Evolutionary conservation across 2,113 vertebrate species (phyloP).

Genomic region (Myrmophylax atrothorax): DNA sequence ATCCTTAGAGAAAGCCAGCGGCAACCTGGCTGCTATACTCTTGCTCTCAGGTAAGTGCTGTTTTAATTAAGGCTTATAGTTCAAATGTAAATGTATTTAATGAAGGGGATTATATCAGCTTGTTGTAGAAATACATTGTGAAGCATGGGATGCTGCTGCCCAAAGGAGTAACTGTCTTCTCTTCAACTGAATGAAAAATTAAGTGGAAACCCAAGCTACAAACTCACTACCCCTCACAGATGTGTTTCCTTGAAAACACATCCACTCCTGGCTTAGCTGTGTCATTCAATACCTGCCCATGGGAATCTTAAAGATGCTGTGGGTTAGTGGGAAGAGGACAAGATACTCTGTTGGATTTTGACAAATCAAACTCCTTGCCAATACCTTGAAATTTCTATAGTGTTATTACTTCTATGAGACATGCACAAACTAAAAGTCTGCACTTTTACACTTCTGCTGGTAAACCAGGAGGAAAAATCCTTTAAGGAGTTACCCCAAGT

Average conservation of each 20-base stretch:
- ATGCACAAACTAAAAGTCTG: background rate
- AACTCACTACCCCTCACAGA: background rate
- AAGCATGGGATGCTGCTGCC: background rate
- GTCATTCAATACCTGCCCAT: background rate
- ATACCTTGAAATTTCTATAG: background rate
- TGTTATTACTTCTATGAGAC: background rate
- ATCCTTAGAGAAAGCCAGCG: constrained; percentile 97
- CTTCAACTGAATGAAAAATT: background rate
- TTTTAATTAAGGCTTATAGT: background rate
- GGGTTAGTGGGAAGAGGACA: background rate
- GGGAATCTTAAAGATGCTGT: background rate
- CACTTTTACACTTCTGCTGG: background rate
- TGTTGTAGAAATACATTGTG: background rate
- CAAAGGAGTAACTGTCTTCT: background rate
- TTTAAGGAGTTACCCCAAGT: background rate
- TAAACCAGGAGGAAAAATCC: background rate
- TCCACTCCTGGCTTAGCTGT: background rate
- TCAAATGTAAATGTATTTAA: background rate
- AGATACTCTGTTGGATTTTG: background rate
- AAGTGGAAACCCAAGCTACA: background rate
- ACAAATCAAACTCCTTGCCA: background rate
- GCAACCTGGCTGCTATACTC: constrained; percentile 93
- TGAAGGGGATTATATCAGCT: background rate
- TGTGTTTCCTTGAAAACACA: background rate
- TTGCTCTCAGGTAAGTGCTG: constrained; percentile 88